A percentile compares a stretch with the other conserved stretches of the same genome.
These are phyloP conservation scores for Pongo pygmaeus DNA, from an alignment of 2,113 vertebrate species.

Conservation along the genomic window DNA sequence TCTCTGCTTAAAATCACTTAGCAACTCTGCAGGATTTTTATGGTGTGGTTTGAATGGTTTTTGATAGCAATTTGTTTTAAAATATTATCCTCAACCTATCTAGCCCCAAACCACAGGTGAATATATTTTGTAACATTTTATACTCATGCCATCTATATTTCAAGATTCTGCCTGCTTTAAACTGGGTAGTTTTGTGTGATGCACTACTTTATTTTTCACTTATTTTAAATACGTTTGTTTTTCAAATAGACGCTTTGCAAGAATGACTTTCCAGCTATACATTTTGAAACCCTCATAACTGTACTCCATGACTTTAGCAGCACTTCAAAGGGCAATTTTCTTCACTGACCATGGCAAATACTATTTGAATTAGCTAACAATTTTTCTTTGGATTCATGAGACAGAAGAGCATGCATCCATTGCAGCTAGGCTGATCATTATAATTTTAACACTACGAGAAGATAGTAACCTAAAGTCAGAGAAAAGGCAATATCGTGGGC, in stretches of 20 bases:
- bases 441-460: slow-evolving; percentile 32
- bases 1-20: neutral
- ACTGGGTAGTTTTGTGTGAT: neutral
- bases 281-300: neutral
- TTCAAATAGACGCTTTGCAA: neutral
- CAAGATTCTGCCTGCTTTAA: slow-evolving; percentile 16
- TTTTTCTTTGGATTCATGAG: neutral
- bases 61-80: neutral
- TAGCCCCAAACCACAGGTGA: neutral
- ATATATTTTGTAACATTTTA: neutral
- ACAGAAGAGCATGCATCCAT: neutral
- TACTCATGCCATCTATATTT: neutral
- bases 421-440: neutral
- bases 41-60: neutral
- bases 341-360: neutral
- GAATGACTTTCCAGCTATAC: neutral
- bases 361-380: slow-evolving; percentile 23
- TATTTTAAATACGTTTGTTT: slow-evolving; percentile 44
- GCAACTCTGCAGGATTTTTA: neutral
- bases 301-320: neutral
- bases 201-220: slow-evolving; percentile 24
- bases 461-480: slow-evolving; percentile 27
- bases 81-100: neutral
- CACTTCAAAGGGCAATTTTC: neutral
- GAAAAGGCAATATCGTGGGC: neutral